A percentile compares a stretch with the other conserved stretches of the same genome.
These are phyloP conservation scores for Napeogenes sylphis DNA, from an alignment of 2,888 invertebrate species.

Conservation along the genomic window DNA sequence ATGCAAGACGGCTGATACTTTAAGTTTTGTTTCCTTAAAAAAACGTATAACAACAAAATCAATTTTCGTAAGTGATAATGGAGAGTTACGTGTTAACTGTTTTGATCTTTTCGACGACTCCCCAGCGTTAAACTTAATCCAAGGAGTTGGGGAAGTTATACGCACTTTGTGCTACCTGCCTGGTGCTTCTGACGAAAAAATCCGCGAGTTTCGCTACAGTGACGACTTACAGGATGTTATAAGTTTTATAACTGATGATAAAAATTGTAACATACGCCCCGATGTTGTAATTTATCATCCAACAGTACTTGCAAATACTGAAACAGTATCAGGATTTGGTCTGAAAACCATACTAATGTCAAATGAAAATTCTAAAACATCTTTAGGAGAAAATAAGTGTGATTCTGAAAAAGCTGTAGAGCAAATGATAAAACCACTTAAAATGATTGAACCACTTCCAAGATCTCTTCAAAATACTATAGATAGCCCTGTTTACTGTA, in stretches of 20 bases:
- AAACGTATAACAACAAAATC: conserved; percentile 53
- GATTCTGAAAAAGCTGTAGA: conserved; percentile 68
- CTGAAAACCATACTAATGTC: conserved; percentile 52
- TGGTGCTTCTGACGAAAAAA: conserved; percentile 37
- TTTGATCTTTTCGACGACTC: conserved; percentile 47
- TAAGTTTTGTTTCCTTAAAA: conserved; percentile 49
- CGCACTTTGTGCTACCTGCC: conserved; percentile 45
- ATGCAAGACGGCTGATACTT: conserved; percentile 49
- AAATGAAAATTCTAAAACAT: conserved; percentile 35
- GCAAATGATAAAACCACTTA: conserved; percentile 35
- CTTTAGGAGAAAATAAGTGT: conserved; percentile 60
- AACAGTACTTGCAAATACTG: conserved; percentile 66
- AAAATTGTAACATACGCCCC: conserved; percentile 50
- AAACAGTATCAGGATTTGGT: conserved; percentile 42
- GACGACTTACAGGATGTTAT: conserved; percentile 62
- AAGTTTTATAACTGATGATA: conserved; percentile 56
- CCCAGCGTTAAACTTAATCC: conserved; percentile 40
- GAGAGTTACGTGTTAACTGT: conserved; percentile 62
- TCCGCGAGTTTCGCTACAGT: conserved; percentile 53
- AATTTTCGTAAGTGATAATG: conserved; percentile 56
- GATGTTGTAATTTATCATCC: conserved; percentile 70
- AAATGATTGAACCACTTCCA: conserved; percentile 52
- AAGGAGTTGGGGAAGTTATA: conserved; percentile 57
- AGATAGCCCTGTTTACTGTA: conserved; percentile 63
- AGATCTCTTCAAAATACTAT: conserved; percentile 45